phyloP scores from a whole-genome alignment of 2,113 vertebrate genomes.

The Sebastes fasciatus region DNA sequence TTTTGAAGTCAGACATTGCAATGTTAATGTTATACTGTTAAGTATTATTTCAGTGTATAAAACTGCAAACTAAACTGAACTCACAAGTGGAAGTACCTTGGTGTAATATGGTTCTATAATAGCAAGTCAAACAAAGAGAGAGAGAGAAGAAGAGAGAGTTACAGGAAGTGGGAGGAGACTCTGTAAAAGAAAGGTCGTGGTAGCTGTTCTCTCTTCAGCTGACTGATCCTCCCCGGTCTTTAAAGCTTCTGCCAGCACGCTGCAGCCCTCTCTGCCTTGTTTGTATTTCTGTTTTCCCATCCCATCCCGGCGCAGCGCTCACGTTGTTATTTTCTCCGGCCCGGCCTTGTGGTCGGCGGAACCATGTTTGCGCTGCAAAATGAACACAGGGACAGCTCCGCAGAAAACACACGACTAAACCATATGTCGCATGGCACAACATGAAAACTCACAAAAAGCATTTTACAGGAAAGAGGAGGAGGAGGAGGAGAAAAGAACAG shows the following conservation, averaged over 20 bases:
- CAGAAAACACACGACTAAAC: constrained; percentile 41
- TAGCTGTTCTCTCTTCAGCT: constrained; percentile 31
- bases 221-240: constrained; percentile 51
- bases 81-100: not conserved
- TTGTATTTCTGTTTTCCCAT: constrained; percentile 64
- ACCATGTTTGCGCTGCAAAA: constrained; percentile 54
- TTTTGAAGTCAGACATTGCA: not conserved
- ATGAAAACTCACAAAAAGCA: constrained; percentile 28
- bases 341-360: constrained; percentile 64
- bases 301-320: constrained; percentile 54
- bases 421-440: constrained; percentile 43
- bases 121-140: not conserved
- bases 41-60: not conserved
- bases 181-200: constrained; percentile 35
- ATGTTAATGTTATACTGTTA: not conserved
- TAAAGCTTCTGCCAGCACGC: constrained; percentile 42
- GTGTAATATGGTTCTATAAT: not conserved
- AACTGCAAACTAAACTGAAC: not conserved
- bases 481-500: not conserved
- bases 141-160: not conserved
- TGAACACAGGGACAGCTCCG: constrained; percentile 40
- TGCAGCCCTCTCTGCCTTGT: constrained; percentile 50
- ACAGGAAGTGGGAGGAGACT: constrained; percentile 36
- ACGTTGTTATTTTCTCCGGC: constrained; percentile 74
- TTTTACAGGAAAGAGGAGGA: constrained; percentile 41